phyloP scores from a whole-genome alignment of 2,113 vertebrate species.

The Leptodactylus fuscus region DNA sequence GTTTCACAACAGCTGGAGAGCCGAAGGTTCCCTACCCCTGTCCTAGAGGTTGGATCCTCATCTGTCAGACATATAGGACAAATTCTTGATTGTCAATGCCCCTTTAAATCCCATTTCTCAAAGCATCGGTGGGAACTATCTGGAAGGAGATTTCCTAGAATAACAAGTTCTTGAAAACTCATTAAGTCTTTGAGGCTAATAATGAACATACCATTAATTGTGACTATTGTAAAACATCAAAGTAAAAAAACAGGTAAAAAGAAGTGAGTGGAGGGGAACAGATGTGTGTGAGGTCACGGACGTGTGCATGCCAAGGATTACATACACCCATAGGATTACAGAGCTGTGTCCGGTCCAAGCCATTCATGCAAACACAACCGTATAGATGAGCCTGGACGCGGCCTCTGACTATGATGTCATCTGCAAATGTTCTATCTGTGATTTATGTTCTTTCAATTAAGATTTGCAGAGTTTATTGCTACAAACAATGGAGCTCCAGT shows the following conservation, averaged over 20 bases:
- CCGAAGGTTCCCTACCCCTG: too few relatives aligned
- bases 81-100: too few relatives aligned
- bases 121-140: too few relatives aligned
- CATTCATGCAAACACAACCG: not conserved
- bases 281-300: conserved; percentile 53
- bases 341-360: not conserved
- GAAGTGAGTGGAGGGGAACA: conserved; percentile 35
- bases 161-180: too few relatives aligned
- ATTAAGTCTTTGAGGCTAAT: too few relatives aligned
- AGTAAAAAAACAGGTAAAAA: conserved; percentile 30
- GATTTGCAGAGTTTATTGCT: not conserved
- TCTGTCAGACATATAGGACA: too few relatives aligned
- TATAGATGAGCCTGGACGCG: not conserved
- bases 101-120: too few relatives aligned
- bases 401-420: not conserved
- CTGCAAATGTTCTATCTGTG: not conserved
- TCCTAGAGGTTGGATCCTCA: too few relatives aligned
- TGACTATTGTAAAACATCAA: conserved; percentile 34
- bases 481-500: conserved; percentile 19
- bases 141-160: too few relatives aligned
- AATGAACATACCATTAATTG: not conserved
- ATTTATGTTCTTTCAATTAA: conserved; percentile 35
- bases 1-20: too few relatives aligned
- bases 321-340: conserved; percentile 42
- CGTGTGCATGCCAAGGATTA: conserved; percentile 42